phyloP scores from a whole-genome alignment of 2,888 invertebrate genomes.

The Beris morrisii region DNA sequence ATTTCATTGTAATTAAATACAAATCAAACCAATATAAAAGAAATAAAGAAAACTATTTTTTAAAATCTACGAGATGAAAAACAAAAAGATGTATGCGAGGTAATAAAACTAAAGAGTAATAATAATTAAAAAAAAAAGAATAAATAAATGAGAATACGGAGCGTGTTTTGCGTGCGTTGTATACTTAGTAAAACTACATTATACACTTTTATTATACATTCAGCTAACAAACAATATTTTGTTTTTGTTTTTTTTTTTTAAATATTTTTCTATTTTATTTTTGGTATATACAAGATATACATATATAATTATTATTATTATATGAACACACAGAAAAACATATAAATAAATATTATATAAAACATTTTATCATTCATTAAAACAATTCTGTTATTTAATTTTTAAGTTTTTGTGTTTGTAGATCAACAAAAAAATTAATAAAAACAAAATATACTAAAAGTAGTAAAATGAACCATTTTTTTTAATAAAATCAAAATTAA shows the following conservation, averaged over 20 bases:
- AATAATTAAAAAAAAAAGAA: no score
- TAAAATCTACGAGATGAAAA: no score
- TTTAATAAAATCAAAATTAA: neutral
- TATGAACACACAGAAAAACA: neutral
- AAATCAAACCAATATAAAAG: no score
- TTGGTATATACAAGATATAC: conserved; percentile 7
- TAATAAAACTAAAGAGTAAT: no score
- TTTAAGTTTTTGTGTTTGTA: conserved; percentile 33
- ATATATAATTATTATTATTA: conserved; percentile 15
- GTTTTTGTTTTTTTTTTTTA: conserved; percentile 17
- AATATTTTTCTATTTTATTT: conserved; percentile 12
- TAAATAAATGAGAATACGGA: no score
- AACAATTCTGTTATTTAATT: conserved; percentile 32
- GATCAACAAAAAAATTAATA: conserved; percentile 22
- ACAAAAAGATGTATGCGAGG: no score
- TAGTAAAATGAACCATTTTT: conserved; percentile 21
- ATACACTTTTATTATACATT: no score
- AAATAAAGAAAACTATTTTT: no score
- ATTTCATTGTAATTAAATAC: no score
- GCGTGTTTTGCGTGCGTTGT: no score
- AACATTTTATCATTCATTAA: conserved; percentile 27
- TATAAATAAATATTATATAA: conserved; percentile 19
- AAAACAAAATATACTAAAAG: conserved; percentile 27
- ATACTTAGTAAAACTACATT: no score
- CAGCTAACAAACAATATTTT: conserved; percentile 10